Conservation (phyloP, 2,797 vertebrate genomes). For the Microctenopoma stevenorrisi region DNA sequence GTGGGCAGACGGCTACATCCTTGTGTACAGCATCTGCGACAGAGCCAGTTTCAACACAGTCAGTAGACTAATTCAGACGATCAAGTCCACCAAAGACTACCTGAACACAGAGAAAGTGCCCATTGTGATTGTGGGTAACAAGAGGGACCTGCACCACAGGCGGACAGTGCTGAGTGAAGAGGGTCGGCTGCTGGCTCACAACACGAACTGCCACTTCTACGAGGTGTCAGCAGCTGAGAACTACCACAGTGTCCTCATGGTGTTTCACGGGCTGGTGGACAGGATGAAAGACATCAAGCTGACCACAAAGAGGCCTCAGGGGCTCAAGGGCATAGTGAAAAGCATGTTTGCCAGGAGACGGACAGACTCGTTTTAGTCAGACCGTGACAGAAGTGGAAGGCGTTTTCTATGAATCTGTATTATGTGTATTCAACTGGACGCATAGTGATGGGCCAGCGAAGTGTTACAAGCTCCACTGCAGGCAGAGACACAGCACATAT, state of each 20-base stretch:
- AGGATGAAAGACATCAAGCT: constrained; percentile 76
- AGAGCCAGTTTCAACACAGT: constrained; percentile 82
- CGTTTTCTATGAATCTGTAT: background rate
- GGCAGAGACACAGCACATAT: background rate
- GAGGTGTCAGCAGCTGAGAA: constrained; percentile 86
- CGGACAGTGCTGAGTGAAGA: constrained; percentile 84
- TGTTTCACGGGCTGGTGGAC: constrained; percentile 83
- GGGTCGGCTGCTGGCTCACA: constrained; percentile 80
- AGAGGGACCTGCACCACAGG: constrained; percentile 84
- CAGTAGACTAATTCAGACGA: constrained; percentile 76
- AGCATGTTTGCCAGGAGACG: constrained; percentile 84
- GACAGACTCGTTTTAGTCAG: constrained; percentile 67
- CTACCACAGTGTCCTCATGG: constrained; percentile 83
- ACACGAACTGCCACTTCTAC: constrained; percentile 83
- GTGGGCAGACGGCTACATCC: constrained; percentile 85
- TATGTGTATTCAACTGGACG: background rate
- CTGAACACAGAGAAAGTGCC: constrained; percentile 60
- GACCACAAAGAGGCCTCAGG: constrained; percentile 68
- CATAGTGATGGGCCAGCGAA: constrained; percentile 9
- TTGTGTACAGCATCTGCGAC: constrained; percentile 89
- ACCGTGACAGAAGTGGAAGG: background rate
- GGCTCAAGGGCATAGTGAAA: constrained; percentile 82
- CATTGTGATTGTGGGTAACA: constrained; percentile 85
- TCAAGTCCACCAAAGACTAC: constrained; percentile 70
- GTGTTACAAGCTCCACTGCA: background rate